Evolutionary conservation across 2,797 vertebrate species (phyloP).

Genomic region (Holocentrus rufus): DNA sequence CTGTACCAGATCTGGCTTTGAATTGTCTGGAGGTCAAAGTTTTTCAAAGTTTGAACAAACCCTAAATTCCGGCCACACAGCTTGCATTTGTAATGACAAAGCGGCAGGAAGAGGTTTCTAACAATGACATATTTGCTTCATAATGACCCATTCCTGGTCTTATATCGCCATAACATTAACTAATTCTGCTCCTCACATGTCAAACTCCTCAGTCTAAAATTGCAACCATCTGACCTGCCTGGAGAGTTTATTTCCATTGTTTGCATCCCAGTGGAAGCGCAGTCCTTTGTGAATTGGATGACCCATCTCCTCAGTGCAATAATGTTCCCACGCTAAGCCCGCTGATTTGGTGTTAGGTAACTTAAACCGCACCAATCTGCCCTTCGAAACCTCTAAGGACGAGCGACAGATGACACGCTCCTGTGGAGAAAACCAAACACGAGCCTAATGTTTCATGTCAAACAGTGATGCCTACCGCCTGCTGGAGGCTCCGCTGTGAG

Average conservation of each 20-base stretch:
- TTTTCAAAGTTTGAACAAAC: slow-evolving; percentile 27
- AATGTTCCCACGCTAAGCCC: slow-evolving; percentile 59
- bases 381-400: slow-evolving; percentile 38
- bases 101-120: slow-evolving; percentile 8
- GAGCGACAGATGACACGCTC: slow-evolving; percentile 60
- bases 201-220: slow-evolving; percentile 13
- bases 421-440: slow-evolving; percentile 56
- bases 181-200: slow-evolving; percentile 29
- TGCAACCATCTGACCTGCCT: slow-evolving; percentile 16
- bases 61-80: too few species aligned
- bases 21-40: slow-evolving; percentile 17
- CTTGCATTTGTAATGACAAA: too few species aligned
- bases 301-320: slow-evolving; percentile 21
- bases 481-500: slow-evolving; percentile 39
- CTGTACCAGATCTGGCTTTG: slow-evolving; percentile 37
- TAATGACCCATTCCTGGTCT: slow-evolving; percentile 35
- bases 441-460: slow-evolving; percentile 44
- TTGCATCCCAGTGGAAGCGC: slow-evolving; percentile 24
- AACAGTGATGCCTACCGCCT: slow-evolving; percentile 40
- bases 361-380: slow-evolving; percentile 48
- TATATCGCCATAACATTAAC: slow-evolving; percentile 19
- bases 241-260: slow-evolving; percentile 39
- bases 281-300: slow-evolving; percentile 51
- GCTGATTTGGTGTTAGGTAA: slow-evolving; percentile 45
- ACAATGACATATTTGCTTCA: slow-evolving; percentile 51